Evolutionary conservation across 2,888 invertebrate genomes (phyloP).

Genomic region (Lucinisca nassula): DNA sequence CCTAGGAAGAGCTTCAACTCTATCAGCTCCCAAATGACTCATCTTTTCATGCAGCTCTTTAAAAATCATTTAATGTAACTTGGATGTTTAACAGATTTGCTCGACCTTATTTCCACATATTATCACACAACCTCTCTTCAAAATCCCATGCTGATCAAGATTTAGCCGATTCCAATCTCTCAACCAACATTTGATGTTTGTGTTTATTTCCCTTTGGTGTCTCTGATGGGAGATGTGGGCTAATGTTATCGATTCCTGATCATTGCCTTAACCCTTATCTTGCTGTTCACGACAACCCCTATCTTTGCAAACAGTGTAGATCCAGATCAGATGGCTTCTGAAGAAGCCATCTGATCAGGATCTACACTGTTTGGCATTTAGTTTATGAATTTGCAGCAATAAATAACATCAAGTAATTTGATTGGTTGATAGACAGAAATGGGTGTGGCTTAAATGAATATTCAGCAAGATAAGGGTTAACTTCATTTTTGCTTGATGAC

Average conservation of each 20-base stretch:
- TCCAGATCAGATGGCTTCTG: not conserved
- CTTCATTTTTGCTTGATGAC: constrained; percentile 26
- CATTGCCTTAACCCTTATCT: no score
- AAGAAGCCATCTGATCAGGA: constrained; percentile 33
- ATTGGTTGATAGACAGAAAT: no score
- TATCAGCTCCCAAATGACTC: constrained; percentile 32
- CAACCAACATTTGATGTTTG: not conserved
- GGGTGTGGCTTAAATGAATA: no score
- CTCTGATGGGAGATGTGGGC: no score
- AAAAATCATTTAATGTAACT: constrained; percentile 18
- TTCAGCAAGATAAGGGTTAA: no score
- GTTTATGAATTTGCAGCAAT: no score
- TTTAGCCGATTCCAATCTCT: constrained; percentile 26
- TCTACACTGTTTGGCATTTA: constrained; percentile 52
- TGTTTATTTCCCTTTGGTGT: not conserved
- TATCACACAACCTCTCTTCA: not conserved
- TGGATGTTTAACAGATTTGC: constrained; percentile 31
- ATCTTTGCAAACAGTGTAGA: not conserved
- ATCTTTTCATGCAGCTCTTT: constrained; percentile 35
- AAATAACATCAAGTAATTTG: no score
- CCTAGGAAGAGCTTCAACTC: constrained; percentile 15
- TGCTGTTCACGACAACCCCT: no score
- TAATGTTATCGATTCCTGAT: no score
- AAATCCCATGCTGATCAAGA: not conserved
- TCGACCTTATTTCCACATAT: not conserved